phyloP scores from a whole-genome alignment of 2,113 vertebrate genomes.

The Lasiurus cinereus region DNA sequence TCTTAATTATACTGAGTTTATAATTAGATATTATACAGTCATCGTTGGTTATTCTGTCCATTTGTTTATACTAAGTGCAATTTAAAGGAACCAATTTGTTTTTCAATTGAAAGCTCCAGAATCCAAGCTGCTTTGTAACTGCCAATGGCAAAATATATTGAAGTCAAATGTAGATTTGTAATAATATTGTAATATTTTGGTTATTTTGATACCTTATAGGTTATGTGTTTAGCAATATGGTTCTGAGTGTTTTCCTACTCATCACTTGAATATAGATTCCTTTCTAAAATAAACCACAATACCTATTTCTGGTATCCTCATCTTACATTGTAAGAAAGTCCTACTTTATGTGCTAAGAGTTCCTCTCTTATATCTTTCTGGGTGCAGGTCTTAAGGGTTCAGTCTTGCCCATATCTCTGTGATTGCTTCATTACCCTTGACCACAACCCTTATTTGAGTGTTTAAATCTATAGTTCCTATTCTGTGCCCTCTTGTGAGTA shows the following conservation, averaged over 20 bases:
- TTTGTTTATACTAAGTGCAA: slow-evolving; percentile 28
- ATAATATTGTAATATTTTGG: slow-evolving; percentile 16
- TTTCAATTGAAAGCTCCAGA: background rate
- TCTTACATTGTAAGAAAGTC: background rate
- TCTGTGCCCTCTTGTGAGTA: background rate
- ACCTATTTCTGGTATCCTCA: background rate
- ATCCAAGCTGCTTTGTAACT: background rate
- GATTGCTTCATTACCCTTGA: background rate
- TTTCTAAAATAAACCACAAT: background rate
- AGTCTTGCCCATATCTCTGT: background rate
- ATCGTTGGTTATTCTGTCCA: background rate
- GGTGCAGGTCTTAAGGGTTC: background rate
- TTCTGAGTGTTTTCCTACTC: slow-evolving; percentile 21
- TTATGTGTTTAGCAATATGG: background rate
- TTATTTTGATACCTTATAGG: background rate
- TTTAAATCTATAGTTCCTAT: background rate
- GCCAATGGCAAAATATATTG: background rate
- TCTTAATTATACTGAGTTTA: slow-evolving; percentile 45
- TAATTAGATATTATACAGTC: background rate
- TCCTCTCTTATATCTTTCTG: background rate
- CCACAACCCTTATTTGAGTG: background rate
- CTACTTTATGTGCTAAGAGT: background rate
- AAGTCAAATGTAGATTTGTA: background rate
- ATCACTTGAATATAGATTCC: background rate
- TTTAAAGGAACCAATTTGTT: background rate